phyloP scores from a whole-genome alignment of 2,797 vertebrate species.

The Lithobates sylvaticus region DNA sequence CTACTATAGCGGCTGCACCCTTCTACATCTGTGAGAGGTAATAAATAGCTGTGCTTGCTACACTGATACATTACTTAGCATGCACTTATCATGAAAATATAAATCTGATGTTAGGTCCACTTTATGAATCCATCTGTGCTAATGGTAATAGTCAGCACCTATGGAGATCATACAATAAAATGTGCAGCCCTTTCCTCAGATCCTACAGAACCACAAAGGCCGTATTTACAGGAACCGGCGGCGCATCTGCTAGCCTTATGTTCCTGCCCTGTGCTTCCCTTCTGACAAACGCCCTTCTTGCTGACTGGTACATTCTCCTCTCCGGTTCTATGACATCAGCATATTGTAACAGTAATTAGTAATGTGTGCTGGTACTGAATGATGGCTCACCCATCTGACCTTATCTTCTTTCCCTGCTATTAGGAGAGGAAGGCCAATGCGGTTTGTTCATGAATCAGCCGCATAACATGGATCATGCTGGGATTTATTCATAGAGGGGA shows the following conservation, averaged over 20 bases:
- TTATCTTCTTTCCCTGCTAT: conserved; percentile 4
- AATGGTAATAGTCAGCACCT: too few species aligned
- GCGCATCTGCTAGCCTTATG: not conserved
- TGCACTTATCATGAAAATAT: too few species aligned
- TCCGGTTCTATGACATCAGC: not conserved
- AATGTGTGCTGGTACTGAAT: not conserved
- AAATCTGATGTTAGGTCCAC: too few species aligned
- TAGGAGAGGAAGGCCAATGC: not conserved
- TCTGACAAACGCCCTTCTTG: not conserved
- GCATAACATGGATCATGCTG: not conserved
- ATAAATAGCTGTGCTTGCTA: too few species aligned
- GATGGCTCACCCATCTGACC: conserved; percentile 12
- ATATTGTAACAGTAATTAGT: not conserved
- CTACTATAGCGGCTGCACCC: too few species aligned
- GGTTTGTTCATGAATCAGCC: conserved; percentile 23
- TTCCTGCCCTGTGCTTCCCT: not conserved
- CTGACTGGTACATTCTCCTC: not conserved
- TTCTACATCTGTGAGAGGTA: too few species aligned
- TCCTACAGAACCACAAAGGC: not conserved
- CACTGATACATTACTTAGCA: too few species aligned
- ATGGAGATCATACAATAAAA: too few species aligned
- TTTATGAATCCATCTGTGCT: too few species aligned
- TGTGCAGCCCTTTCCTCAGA: too few species aligned
- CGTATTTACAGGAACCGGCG: not conserved
- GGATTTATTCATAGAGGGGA: not conserved